Conservation (phyloP, 2,888 invertebrate genomes). For the Rhamnusium bicolor region DNA sequence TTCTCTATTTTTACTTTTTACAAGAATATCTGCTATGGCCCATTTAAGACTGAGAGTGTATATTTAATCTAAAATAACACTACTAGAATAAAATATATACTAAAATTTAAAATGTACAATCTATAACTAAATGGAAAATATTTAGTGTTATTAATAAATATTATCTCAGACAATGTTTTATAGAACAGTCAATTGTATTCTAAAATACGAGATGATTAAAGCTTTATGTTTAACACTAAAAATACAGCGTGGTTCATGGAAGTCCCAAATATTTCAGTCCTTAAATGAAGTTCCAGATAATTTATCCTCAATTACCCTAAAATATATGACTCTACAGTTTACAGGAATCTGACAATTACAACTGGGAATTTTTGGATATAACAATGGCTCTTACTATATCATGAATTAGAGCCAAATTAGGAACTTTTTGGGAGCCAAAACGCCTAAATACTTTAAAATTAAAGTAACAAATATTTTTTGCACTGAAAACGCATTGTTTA, state of each 20-base stretch:
- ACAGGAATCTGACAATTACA: not conserved
- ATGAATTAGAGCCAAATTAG: not conserved
- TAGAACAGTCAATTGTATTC: constrained; percentile 33
- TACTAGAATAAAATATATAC: not conserved
- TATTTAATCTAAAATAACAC: not conserved
- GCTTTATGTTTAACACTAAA: constrained; percentile 20
- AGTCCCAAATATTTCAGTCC: not conserved
- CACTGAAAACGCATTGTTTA: too few species aligned
- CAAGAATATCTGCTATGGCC: not conserved
- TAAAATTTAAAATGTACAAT: not conserved
- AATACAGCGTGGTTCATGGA: not conserved
- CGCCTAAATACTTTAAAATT: too few species aligned
- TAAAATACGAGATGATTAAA: constrained; percentile 30
- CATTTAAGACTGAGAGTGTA: not conserved
- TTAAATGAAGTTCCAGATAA: too few species aligned
- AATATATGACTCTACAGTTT: too few species aligned
- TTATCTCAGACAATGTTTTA: not conserved
- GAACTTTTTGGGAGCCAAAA: too few species aligned
- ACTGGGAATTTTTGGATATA: too few species aligned
- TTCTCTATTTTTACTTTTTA: not conserved
- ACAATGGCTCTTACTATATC: not conserved
- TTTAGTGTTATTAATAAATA: constrained; percentile 20
- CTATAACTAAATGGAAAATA: constrained; percentile 10
- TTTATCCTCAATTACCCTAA: too few species aligned
- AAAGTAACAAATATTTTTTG: too few species aligned